Base-by-base conservation (phyloP, 2,888 invertebrate species). In the Pilophorus perplexus region DNA sequence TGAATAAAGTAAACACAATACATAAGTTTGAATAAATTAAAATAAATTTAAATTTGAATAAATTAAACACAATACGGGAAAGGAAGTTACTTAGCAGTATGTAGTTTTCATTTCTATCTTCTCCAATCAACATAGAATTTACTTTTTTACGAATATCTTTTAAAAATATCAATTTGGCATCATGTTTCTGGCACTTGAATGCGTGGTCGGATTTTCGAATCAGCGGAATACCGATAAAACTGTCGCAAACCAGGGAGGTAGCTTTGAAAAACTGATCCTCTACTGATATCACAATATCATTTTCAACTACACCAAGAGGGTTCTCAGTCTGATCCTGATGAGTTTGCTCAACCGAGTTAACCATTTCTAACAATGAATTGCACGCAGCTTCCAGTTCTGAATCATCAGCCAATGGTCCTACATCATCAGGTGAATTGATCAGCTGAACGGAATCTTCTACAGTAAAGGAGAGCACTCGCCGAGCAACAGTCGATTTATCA, bases 261-360 rank as follows among this genome's bases (percentile, higher is more conserved):
- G 14, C 42, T 42, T 42, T 42, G 14, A 42, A 42, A 6, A 42
- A 42, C 14, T 42, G 12, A 8, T 42, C 42, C 42, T 42, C 42
- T 12, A 42, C 42, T 42, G 42, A 42, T 12, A 42, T 14, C 5
- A 42, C 16, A 2, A 44, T 44, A 20, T 44, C 44, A 44, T 44
- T 16, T 44, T 44, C 44, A 44, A 20, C 3, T 44, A 44, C 18
- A 44, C 44, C 44, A 44, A 44, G 44, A 44, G 44, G 44, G 44
- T 44, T 44, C 20, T 44, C 44, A 44, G 44, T 44, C 16, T 18
- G 44, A 20, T 44, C 44, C 44, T 44, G 44, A 44, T 44, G 44
- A 44, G 44, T 44, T 18, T 44, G 3, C 18, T 2, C 44, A 8
- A 42, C 14, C 14, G 16, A 42, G 42, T 42, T 42, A 14, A 42